Percentiles rank a stretch among this genome's conserved stretches.
These are phyloP conservation scores for Wasmannia auropunctata DNA, from an alignment of 1,140 invertebrate species.

Conservation along the genomic window DNA sequence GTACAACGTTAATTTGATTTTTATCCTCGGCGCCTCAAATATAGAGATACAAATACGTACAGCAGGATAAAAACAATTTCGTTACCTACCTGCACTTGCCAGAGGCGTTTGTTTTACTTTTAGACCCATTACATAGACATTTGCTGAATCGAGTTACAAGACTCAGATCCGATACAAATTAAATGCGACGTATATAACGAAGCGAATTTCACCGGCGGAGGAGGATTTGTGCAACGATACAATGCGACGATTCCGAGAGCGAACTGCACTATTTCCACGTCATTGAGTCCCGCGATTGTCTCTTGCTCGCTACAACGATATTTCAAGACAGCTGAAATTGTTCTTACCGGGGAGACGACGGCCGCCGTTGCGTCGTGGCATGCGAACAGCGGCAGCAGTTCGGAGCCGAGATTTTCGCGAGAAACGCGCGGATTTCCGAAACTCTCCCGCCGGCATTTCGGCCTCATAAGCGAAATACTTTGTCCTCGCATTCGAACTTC, in stretches of 20 bases:
- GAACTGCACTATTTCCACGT: not conserved
- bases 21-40: not conserved
- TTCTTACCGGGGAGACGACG: conserved; percentile 8
- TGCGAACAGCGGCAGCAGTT: conserved; percentile 20
- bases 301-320: conserved; percentile 10
- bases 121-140: not conserved
- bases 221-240: conserved; percentile 16
- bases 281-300: conserved; percentile 27
- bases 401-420: conserved; percentile 27
- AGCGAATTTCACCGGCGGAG: conserved; percentile 18
- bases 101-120: not conserved
- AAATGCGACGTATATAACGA: conserved; percentile 21
- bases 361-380: not conserved
- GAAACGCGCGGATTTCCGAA: conserved; percentile 27
- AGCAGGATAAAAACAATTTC: not conserved
- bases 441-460: not conserved
- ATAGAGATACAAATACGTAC: not conserved
- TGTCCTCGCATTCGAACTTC: not conserved
- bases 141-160: not conserved
- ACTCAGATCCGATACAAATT: conserved; percentile 18
- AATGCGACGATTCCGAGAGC: conserved; percentile 8
- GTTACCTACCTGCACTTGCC: too few species aligned
- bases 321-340: conserved; percentile 35
- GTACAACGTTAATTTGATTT: not conserved
- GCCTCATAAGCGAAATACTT: conserved; percentile 37